phyloP scores from a whole-genome alignment of 1,140 invertebrate genomes.

The Callitettix versicolor region DNA sequence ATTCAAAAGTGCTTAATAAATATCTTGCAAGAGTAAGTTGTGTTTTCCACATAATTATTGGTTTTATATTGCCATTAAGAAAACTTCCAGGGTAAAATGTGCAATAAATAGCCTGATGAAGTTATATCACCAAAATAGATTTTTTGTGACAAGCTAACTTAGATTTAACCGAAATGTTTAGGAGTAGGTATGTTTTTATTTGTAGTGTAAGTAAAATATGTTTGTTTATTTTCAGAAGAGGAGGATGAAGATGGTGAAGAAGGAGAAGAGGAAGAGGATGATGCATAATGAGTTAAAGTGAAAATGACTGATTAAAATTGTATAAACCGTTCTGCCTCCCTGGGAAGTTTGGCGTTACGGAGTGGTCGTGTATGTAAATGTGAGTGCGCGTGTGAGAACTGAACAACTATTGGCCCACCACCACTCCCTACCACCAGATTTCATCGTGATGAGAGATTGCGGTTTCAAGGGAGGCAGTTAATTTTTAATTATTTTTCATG shows the following conservation, averaged over 20 bases:
- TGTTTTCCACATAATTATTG: too few species aligned
- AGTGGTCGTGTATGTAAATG: neutral
- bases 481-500: slow-evolving; percentile 6
- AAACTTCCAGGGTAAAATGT: too few species aligned
- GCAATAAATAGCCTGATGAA: too few species aligned
- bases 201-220: too few species aligned
- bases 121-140: too few species aligned
- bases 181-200: too few species aligned
- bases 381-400: neutral
- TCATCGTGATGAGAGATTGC: neutral
- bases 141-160: too few species aligned
- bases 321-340: neutral
- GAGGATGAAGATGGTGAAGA: slow-evolving; percentile 45
- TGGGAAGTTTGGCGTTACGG: slow-evolving; percentile 8
- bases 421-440: slow-evolving; percentile 11
- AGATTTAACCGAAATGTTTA: too few species aligned
- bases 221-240: slow-evolving; percentile 36
- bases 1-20: too few species aligned
- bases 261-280: slow-evolving; percentile 43
- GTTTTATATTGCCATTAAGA: too few species aligned
- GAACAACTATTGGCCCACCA: slow-evolving; percentile 4
- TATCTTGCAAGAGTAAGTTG: too few species aligned
- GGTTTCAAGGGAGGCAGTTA: slow-evolving; percentile 8
- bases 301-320: slow-evolving; percentile 6
- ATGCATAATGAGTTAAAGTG: slow-evolving; percentile 37